Percentiles rank a stretch among this genome's conserved stretches.
These are phyloP conservation scores for Nomada flava DNA, from an alignment of 2,888 invertebrate species.

Conservation along the genomic window DNA sequence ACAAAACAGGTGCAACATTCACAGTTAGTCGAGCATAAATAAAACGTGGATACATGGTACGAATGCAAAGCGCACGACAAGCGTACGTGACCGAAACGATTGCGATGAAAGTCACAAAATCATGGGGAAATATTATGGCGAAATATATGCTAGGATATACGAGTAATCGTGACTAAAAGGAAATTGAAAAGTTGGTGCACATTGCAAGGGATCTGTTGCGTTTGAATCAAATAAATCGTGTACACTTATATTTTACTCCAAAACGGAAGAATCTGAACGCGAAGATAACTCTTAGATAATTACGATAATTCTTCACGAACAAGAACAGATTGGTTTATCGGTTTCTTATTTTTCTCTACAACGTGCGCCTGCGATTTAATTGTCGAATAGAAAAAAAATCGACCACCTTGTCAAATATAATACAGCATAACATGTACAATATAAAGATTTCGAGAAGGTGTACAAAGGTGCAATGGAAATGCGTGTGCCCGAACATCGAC, in stretches of 20 bases:
- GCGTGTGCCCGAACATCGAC: conserved; percentile 21
- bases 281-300: neutral
- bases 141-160: conserved; percentile 1
- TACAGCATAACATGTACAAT: neutral
- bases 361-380: too few relatives aligned
- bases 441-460: neutral
- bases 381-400: too few relatives aligned
- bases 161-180: conserved; percentile 12
- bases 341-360: too few relatives aligned
- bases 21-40: neutral
- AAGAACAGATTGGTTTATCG: neutral
- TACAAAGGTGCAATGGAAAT: conserved; percentile 23
- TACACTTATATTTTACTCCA: neutral
- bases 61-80: neutral
- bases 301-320: neutral
- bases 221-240: neutral
- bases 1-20: conserved; percentile 78
- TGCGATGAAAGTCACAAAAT: neutral
- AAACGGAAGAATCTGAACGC: neutral
- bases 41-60: neutral
- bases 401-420: too few relatives aligned
- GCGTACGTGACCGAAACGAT: conserved; percentile 22
- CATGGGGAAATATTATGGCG: neutral
- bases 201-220: neutral
- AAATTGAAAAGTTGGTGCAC: neutral